A percentile compares a stretch with the other conserved stretches of the same genome.
phyloP scores from a whole-genome alignment of 2,888 invertebrate species.

The Bombyx huttoni region DNA sequence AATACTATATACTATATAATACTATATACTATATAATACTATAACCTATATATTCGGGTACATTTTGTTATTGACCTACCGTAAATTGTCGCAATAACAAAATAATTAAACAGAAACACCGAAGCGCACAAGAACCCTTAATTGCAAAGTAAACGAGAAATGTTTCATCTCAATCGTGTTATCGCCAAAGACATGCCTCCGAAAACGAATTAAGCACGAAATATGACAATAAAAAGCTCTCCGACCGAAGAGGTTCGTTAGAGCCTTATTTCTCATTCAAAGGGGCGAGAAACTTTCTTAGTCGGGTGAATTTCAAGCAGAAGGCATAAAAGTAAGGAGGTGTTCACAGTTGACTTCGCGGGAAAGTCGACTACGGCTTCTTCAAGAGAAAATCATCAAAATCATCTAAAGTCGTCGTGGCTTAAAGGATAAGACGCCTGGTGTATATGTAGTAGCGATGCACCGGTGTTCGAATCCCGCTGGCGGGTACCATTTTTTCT shows the following conservation, averaged over 20 bases:
- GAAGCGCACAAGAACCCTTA: no score
- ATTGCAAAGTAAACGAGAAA: not conserved
- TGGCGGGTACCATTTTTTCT: no score
- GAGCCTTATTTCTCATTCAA: constrained; percentile 18
- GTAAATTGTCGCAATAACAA: not conserved
- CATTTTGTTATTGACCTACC: no score
- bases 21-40: no score
- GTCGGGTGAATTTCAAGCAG: constrained; percentile 21
- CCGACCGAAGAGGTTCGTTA: constrained; percentile 9
- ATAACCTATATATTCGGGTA: no score
- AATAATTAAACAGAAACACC: not conserved
- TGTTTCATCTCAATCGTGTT: not conserved
- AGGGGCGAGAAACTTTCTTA: constrained; percentile 16
- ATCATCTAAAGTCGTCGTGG: no score
- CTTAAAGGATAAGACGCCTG: no score
- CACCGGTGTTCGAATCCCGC: no score
- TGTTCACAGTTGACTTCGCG: not conserved
- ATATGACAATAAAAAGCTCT: not conserved
- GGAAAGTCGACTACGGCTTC: no score
- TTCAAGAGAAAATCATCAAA: no score
- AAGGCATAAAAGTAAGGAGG: not conserved
- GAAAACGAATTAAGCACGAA: not conserved
- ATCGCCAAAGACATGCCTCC: not conserved
- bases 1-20: no score
- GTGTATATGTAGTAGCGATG: no score